These are phyloP conservation scores for Leucophenga varia DNA, from an alignment of 1,140 invertebrate species.

Conservation along the genomic window DNA sequence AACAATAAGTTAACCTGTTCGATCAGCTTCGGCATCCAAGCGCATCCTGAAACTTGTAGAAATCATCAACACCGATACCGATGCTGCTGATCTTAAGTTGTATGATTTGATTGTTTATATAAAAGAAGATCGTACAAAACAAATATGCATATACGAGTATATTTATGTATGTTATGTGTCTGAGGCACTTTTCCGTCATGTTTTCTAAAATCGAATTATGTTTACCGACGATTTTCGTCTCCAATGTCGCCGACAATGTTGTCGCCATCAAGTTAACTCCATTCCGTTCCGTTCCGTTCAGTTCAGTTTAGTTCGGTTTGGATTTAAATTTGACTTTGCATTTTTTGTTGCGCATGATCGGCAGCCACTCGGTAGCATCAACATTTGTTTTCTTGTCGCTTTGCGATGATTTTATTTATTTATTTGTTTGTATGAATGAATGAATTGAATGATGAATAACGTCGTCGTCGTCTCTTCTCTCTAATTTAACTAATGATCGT, in stretches of 20 bases:
- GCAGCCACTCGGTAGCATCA: conserved; percentile 41
- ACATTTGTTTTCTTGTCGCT: conserved; percentile 27
- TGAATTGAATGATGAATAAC: too few species aligned
- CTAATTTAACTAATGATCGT: conserved; percentile 52
- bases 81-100: conserved; percentile 9
- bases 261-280: too few species aligned
- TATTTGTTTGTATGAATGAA: too few species aligned
- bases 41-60: conserved; percentile 18
- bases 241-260: conserved; percentile 31
- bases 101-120: neutral
- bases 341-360: conserved; percentile 38
- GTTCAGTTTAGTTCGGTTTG: too few species aligned
- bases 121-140: conserved; percentile 8
- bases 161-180: neutral
- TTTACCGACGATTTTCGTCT: conserved; percentile 48
- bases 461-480: conserved; percentile 18
- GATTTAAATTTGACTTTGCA: too few species aligned
- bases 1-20: too few species aligned
- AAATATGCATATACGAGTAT: conserved; percentile 5
- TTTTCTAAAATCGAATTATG: conserved; percentile 17
- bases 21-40: conserved; percentile 19
- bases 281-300: too few species aligned
- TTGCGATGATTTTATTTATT: too few species aligned
- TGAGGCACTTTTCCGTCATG: conserved; percentile 1
- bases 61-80: conserved; percentile 16